A percentile compares a stretch with the other conserved stretches of the same genome.
These are phyloP conservation scores for Anthrax anthrax DNA, from an alignment of 2,888 invertebrate genomes.

Conservation along the genomic window DNA sequence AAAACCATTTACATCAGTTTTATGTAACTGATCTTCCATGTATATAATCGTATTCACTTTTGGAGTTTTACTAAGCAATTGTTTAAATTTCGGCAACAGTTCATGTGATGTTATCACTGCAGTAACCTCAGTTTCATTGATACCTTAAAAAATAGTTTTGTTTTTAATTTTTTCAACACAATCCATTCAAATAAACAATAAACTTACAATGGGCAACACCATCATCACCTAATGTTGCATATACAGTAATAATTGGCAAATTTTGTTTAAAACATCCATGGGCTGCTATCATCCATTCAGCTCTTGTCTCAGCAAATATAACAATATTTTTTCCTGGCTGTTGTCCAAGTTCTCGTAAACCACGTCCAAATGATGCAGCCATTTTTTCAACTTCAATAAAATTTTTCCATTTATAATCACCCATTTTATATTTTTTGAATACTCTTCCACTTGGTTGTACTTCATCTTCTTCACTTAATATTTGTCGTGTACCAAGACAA, in stretches of 20 bases:
- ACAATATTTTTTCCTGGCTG: constrained; percentile 62
- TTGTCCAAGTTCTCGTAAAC: constrained; percentile 67
- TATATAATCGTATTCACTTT: constrained; percentile 65
- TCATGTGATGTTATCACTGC: constrained; percentile 88
- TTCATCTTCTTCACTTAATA: constrained; percentile 88
- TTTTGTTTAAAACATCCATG: constrained; percentile 93
- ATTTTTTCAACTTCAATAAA: constrained; percentile 60
- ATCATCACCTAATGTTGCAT: constrained; percentile 92
- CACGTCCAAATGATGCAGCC: constrained; percentile 67
- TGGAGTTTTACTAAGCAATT: constrained; percentile 56
- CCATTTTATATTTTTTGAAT: constrained; percentile 94
- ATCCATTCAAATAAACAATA: not conserved
- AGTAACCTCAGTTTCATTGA: constrained; percentile 91
- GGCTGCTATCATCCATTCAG: constrained; percentile 95
- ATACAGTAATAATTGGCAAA: constrained; percentile 91
- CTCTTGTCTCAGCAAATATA: constrained; percentile 93
- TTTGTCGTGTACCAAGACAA: constrained; percentile 80
- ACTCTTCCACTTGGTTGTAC: constrained; percentile 84
- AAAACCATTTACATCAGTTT: constrained; percentile 53
- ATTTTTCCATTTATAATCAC: constrained; percentile 82
- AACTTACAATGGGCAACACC: constrained; percentile 76
- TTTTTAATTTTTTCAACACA: not conserved
- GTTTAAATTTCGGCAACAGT: constrained; percentile 78
- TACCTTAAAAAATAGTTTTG: constrained; percentile 24
- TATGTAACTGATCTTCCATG: constrained; percentile 76